Evolutionary conservation across 2,888 invertebrate species (phyloP).

Genomic region (Sepiola atlantica): DNA sequence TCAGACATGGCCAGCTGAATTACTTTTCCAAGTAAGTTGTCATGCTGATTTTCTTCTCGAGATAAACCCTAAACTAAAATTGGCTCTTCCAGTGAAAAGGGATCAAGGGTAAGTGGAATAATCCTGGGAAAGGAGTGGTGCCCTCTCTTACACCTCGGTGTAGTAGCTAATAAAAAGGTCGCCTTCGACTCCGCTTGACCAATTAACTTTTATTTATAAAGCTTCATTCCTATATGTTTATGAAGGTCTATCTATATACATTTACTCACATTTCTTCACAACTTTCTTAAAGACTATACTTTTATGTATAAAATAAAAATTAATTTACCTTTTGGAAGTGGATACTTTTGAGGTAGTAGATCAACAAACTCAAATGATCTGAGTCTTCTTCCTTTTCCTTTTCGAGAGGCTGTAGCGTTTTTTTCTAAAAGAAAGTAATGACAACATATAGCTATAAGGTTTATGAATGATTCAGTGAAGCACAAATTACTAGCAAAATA

Average conservation of each 20-base stretch:
- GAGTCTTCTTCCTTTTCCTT: background rate
- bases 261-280: background rate
- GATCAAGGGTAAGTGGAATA: too few relatives aligned
- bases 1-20: too few relatives aligned
- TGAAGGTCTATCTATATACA: background rate
- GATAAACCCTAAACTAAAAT: too few relatives aligned
- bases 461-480: background rate
- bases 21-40: too few relatives aligned
- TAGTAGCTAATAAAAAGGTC: too few relatives aligned
- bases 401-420: background rate
- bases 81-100: too few relatives aligned
- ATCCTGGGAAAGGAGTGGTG: too few relatives aligned
- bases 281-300: background rate
- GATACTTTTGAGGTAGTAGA: slow-evolving; percentile 32
- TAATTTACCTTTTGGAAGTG: slow-evolving; percentile 13
- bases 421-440: background rate
- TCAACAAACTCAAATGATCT: background rate
- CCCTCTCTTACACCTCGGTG: too few relatives aligned
- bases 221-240: background rate
- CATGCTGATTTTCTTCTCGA: too few relatives aligned
- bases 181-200: too few relatives aligned
- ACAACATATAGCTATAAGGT: background rate
- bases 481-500: background rate
- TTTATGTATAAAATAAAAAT: background rate
- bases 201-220: too few relatives aligned